These are phyloP conservation scores for Resseliella maxima DNA, from an alignment of 2,888 invertebrate genomes.

Conservation along the genomic window DNA sequence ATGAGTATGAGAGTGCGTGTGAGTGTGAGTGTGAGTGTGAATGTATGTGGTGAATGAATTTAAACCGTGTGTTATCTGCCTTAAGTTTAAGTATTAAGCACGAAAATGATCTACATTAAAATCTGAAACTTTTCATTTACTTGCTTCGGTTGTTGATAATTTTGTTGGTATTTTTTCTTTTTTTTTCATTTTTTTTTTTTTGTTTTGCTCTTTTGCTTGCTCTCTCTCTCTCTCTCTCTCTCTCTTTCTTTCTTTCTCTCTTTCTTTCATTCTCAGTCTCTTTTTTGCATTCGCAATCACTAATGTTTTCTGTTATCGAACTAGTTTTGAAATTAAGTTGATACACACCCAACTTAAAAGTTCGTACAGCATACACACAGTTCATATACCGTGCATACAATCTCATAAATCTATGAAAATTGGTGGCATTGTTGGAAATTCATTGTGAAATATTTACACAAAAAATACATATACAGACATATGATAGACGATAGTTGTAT, in stretches of 20 bases:
- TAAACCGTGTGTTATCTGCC: conserved; percentile 48
- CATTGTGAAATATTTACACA: neutral
- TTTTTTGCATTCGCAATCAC: neutral
- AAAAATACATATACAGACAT: neutral
- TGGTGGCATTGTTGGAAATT: neutral
- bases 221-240: neutral
- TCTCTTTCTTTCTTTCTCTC: neutral
- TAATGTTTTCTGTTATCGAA: conserved; percentile 9
- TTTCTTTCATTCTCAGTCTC: neutral
- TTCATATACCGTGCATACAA: too few species aligned
- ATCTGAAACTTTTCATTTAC: conserved; percentile 31
- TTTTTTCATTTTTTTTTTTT: neutral
- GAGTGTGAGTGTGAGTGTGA: neutral
- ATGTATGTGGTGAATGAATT: neutral
- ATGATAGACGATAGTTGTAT: neutral
- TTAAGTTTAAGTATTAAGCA: conserved; percentile 39
- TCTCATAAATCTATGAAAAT: conserved; percentile 5
- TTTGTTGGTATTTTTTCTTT: neutral
- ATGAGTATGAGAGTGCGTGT: neutral
- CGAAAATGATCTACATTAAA: conserved; percentile 42
- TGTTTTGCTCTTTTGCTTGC: neutral
- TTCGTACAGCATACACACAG: neutral
- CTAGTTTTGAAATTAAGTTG: conserved; percentile 47
- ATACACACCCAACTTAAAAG: neutral
- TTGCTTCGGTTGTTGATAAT: neutral